Conservation (phyloP, 2,797 vertebrate genomes). For the Leptatherina wallacei region DNA sequence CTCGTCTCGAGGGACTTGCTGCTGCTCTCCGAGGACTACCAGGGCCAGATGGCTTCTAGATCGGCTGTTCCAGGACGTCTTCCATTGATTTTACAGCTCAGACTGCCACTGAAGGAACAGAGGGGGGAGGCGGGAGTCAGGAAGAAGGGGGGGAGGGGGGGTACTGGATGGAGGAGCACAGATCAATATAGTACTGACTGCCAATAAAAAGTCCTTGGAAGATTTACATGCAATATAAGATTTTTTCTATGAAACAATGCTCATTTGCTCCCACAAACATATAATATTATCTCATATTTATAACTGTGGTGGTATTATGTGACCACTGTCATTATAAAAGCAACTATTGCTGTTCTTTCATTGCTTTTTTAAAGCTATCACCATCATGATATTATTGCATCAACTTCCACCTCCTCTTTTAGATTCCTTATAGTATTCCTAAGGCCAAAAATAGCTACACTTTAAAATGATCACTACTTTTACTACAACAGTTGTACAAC, state of each 20-base stretch:
- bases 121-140: constrained; percentile 38
- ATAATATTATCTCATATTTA: too few species aligned
- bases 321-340: too few species aligned
- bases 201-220: constrained; percentile 37
- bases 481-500: too few species aligned
- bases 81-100: constrained; percentile 84
- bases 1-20: constrained; percentile 60
- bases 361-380: not conserved
- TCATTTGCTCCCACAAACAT: not conserved
- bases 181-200: constrained; percentile 59
- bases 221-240: constrained; percentile 46
- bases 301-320: not conserved
- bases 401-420: not conserved
- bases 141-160: constrained; percentile 7
- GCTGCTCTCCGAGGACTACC: constrained; percentile 72
- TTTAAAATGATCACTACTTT: too few species aligned
- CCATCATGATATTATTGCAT: not conserved
- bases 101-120: constrained; percentile 72
- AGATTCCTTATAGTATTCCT: not conserved
- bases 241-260: constrained; percentile 3
- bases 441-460: too few species aligned
- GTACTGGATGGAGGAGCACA: constrained; percentile 5
- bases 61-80: constrained; percentile 82
- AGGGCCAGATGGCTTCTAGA: constrained; percentile 82
- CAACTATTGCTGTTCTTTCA: not conserved